Evolutionary conservation across 2,888 invertebrate species (phyloP).

Genomic region (Scelioninae gen. 1): DNA sequence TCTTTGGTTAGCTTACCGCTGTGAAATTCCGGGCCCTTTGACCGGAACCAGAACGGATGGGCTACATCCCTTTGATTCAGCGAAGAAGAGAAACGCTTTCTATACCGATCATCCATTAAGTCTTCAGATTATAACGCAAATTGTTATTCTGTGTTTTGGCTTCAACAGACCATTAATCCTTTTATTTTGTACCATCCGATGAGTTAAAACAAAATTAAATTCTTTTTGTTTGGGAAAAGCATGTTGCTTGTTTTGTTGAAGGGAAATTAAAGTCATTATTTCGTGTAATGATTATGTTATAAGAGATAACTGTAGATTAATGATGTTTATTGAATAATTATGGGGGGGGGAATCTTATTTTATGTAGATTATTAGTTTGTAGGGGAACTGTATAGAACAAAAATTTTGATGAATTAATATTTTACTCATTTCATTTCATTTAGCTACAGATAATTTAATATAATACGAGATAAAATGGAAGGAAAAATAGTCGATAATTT

Average conservation of each 20-base stretch:
- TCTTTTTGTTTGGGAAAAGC: slow-evolving; percentile 1
- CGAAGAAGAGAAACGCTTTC: slow-evolving; percentile 54
- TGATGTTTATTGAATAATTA: too few species aligned
- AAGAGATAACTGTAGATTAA: too few species aligned
- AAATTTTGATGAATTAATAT: too few species aligned
- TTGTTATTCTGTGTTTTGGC: slow-evolving; percentile 30
- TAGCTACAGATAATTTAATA: too few species aligned
- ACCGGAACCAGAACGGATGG: slow-evolving; percentile 55
- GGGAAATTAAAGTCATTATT: background rate
- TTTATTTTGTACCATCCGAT: slow-evolving; percentile 9
- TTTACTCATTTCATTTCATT: too few species aligned
- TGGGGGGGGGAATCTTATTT: too few species aligned
- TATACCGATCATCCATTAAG: slow-evolving; percentile 72
- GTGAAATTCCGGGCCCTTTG: slow-evolving; percentile 62
- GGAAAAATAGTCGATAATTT: too few species aligned
- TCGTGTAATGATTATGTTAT: background rate
- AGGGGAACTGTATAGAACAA: too few species aligned
- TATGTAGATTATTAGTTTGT: too few species aligned
- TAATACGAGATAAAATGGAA: too few species aligned
- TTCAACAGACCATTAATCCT: slow-evolving; percentile 28
- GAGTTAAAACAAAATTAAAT: slow-evolving; percentile 14
- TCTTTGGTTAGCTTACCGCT: slow-evolving; percentile 56
- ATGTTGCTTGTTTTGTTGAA: background rate
- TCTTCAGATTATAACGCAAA: slow-evolving; percentile 64
- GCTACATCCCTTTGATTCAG: slow-evolving; percentile 50